A percentile compares a stretch with the other conserved stretches of the same genome.
phyloP scores from a whole-genome alignment of 2,113 vertebrate species.

The Apodemus speciosus region DNA sequence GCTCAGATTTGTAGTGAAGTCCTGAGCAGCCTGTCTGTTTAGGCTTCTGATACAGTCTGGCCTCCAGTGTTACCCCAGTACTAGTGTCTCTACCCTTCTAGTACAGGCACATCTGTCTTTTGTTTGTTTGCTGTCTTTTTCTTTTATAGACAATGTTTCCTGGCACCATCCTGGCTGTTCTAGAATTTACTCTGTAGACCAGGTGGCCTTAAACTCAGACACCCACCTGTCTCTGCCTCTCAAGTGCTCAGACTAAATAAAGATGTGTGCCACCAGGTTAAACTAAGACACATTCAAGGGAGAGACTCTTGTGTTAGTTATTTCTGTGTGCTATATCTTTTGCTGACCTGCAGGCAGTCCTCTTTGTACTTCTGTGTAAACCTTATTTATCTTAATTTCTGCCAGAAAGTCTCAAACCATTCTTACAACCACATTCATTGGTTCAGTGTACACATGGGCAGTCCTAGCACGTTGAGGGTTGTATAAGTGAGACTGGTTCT shows the following conservation, averaged over 20 bases:
- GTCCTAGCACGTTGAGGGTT: not conserved
- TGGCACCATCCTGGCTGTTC: not conserved
- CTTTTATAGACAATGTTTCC: not conserved
- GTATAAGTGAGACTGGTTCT: not conserved
- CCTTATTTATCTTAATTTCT: not conserved
- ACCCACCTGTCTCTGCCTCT: not conserved
- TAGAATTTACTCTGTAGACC: not conserved
- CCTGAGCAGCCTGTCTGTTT: not conserved
- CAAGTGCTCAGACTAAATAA: not conserved
- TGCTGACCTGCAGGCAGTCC: not conserved
- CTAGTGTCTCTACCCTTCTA: not conserved
- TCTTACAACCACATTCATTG: not conserved
- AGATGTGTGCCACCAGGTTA: not conserved
- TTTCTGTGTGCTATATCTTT: not conserved
- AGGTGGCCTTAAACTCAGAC: not conserved
- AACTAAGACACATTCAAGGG: not conserved
- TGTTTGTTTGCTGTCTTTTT: no score
- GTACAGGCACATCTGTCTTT: no score
- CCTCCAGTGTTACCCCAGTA: not conserved
- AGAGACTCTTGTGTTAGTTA: not conserved
- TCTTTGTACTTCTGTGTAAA: not conserved
- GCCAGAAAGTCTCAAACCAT: not conserved
- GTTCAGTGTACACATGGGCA: not conserved
- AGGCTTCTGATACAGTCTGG: not conserved
- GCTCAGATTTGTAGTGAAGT: not conserved